Evolutionary conservation across 2,113 vertebrate species (phyloP), one percentile per base, ranked within the genome.

Genomic region (Chamaea fasciata): DNA sequence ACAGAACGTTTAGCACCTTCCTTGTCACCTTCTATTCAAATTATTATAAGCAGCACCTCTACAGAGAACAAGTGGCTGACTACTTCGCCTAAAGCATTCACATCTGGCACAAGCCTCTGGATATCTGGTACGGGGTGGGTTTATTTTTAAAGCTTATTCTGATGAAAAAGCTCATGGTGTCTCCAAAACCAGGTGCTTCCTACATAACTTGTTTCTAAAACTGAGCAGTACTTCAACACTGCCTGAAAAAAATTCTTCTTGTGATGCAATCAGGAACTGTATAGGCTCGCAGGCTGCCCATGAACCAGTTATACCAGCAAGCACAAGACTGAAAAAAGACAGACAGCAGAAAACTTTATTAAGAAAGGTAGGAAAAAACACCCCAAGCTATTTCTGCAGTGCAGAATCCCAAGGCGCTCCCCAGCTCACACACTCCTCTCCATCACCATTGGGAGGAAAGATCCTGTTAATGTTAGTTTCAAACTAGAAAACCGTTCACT

Each of bases 271-370:
- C 55, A 78, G 81, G 44, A 90, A 33, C 15, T 17, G 16, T 28
- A 69, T 9, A 27, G 71, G 49, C 74, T 82, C 44, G 2, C 41
- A 71, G 44, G 27, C 42, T 83, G 67, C 23, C n/a, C 49, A 23
- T 6, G 74, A 82, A 79, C 57, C 78, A 89, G 65, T 71, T 55
- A 93, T 56, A 91, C 46, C 70, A 87, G 78, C 74, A 85, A 90
- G 73, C 0, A 1, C 9, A 49, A 56, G 20, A 30, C 27, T 64
- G 50, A 90, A 47, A 77, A 87, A 47, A 1, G 13, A 62, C 50
- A 63, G 59, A 12, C 76, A 90, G 57, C 69, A 71, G 56, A 55
- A 79, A 93, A 23, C 16, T 31, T 80, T 50, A 15, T 42, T 35
- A 74, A 77, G 22, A 83, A 88, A 83, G 14, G 42, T 30, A 64